Evolutionary conservation across 2,113 vertebrate species (phyloP).

Genomic region (Rhipidura dahli): DNA sequence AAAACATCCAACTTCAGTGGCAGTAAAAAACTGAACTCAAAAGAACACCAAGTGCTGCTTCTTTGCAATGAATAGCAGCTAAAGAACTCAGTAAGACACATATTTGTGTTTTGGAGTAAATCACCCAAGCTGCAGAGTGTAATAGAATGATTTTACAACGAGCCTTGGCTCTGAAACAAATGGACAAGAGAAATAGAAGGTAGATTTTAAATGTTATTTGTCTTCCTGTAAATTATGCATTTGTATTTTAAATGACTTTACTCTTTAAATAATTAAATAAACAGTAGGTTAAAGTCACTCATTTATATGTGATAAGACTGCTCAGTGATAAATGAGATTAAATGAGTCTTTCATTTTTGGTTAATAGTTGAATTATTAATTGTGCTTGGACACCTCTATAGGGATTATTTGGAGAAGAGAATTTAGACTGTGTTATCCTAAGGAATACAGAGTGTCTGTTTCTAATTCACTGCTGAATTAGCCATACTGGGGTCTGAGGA

Average conservation of each 20-base stretch:
- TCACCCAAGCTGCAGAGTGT: not conserved
- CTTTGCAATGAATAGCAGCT: constrained; percentile 35
- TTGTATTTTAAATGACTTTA: not conserved
- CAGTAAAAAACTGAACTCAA: not conserved
- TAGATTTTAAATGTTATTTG: constrained; percentile 3
- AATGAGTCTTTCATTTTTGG: constrained; percentile 5
- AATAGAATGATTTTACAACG: not conserved
- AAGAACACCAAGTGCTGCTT: constrained; percentile 1
- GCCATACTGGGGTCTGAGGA: not conserved
- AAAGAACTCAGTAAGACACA: not conserved
- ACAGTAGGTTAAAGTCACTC: not conserved
- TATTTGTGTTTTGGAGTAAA: not conserved
- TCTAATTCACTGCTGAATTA: constrained; percentile 38
- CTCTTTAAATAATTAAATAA: constrained; percentile 12
- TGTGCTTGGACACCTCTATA: constrained; percentile 9
- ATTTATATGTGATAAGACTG: not conserved
- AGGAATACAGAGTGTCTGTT: not conserved
- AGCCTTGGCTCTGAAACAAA: not conserved
- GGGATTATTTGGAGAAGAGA: constrained; percentile 35
- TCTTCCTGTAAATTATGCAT: constrained; percentile 1
- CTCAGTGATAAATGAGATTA: constrained; percentile 38
- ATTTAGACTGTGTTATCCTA: not conserved
- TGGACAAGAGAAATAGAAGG: not conserved
- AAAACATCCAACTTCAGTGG: not conserved
- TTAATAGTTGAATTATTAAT: constrained; percentile 53